These are phyloP conservation scores for Lacerta bilineata DNA, from an alignment of 2,797 vertebrate genomes.

Conservation along the genomic window DNA sequence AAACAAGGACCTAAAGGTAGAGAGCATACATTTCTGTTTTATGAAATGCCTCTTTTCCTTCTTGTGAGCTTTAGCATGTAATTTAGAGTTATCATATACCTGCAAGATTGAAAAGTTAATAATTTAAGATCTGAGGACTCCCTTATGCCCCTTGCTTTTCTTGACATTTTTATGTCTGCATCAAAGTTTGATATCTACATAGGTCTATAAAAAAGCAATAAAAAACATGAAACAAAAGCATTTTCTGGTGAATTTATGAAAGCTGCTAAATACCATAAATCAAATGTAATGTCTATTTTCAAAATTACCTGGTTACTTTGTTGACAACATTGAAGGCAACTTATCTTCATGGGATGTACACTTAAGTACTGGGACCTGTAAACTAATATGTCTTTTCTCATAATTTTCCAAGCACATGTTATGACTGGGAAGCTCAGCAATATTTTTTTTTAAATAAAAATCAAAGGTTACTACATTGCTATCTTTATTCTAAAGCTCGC, in stretches of 20 bases:
- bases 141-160: conserved; percentile 29
- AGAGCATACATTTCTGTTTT: background rate
- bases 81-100: conserved; percentile 14
- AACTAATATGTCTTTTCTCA: background rate
- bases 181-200: conserved; percentile 22
- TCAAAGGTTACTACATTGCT: background rate
- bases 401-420: conserved; percentile 18
- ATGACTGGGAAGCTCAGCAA: background rate
- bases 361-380: background rate
- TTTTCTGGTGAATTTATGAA: conserved; percentile 17
- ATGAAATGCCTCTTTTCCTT: conserved; percentile 5
- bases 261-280: background rate
- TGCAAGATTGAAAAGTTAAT: conserved; percentile 39
- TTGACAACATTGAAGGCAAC: background rate
- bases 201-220: conserved; percentile 25
- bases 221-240: conserved; percentile 14
- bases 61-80: background rate
- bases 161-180: conserved; percentile 43
- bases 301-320: conserved; percentile 20
- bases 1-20: background rate
- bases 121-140: conserved; percentile 34
- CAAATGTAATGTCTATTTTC: background rate
- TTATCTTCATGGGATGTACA: background rate
- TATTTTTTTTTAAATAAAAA: no score
- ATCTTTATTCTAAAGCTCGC: background rate